Evolutionary conservation across 2,113 vertebrate genomes (phyloP).

Genomic region (Caloenas nicobarica): DNA sequence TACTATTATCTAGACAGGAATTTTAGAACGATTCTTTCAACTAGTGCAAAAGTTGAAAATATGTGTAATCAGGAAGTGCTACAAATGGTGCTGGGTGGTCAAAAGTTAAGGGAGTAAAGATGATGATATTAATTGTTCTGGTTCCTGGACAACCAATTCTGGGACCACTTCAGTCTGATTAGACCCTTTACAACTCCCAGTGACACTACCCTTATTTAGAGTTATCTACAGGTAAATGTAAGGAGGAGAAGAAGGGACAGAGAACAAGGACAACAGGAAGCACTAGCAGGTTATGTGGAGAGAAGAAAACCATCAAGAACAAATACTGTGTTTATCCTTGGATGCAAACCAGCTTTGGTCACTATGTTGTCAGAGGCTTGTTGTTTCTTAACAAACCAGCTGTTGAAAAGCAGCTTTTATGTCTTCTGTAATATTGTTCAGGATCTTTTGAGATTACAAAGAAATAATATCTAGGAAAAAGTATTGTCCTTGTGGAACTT

Average conservation of each 20-base stretch:
- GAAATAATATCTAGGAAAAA: not conserved
- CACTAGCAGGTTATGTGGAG: fast-evolving
- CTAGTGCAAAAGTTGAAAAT: not conserved
- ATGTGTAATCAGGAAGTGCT: not conserved
- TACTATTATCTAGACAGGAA: not conserved
- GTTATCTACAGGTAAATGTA: not conserved
- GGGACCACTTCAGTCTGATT: not conserved
- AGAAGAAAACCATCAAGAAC: not conserved
- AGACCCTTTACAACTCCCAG: not conserved
- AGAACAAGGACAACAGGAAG: not conserved
- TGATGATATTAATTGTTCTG: not conserved
- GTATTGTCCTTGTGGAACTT: not conserved
- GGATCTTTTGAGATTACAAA: not conserved
- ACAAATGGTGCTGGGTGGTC: not conserved
- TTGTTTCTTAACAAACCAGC: not conserved
- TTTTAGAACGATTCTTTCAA: not conserved
- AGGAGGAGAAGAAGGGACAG: not conserved
- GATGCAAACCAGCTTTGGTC: not conserved
- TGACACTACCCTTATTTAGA: not conserved
- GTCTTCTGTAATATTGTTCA: not conserved
- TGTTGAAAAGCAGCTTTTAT: not conserved
- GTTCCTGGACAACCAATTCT: not conserved
- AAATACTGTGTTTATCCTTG: not conserved
- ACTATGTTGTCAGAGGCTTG: not conserved
- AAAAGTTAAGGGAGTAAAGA: not conserved